Base-by-base conservation (phyloP, 2,797 vertebrate species). In the Synanceia verrucosa region DNA sequence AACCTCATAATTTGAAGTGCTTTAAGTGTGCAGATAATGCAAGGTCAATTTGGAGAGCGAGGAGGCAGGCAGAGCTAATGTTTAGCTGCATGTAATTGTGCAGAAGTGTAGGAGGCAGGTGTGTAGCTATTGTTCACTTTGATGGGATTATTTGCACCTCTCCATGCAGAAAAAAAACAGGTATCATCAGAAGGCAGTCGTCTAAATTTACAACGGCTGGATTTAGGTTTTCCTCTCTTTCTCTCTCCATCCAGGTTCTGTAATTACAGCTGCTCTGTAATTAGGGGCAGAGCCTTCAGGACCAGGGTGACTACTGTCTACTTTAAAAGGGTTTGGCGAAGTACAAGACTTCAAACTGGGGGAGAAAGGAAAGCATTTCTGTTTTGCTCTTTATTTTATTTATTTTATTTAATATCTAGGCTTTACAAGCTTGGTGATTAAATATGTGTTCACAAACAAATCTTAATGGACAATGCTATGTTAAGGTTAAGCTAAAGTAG, bases 121-220 rank as follows among this genome's bases (percentile, higher is more conserved):
- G 93, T 89, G 88, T 65, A 83, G 85, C 88, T 78, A 93, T 95
- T 94, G 94, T 94, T 95, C 92, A 82, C 85, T 90, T 89, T 95
- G 93, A 95, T 92, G 89, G 85, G 91, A 94, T 95, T 94, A 95
- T 94, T 95, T 94, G 92, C 84, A 94, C 93, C 89, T 94, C 90
- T 94, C 91, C 89, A 59, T 79, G 84, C 69, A 81, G 76, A 83
- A 86, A 85, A n/a, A 51, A 93, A 89, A 81, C 93, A 94, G 92
- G 93, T 93, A 94, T 94, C 92, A 93, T 93, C 91, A 89, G 88
- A 86, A 85, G 89, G 83, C 82, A 90, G 86, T 83, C 88, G 89
- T 85, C 87, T 91, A 87, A 87, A 89, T 93, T 91, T 93, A 92
- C 92, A 92, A 87, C 79, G 81, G 78, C 83, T 91, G 87, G 89